Percentiles rank a stretch among this genome's conserved stretches.
These are phyloP conservation scores for Cephalopachus bancanus DNA, from an alignment of 2,797 vertebrate species.

Conservation along the genomic window DNA sequence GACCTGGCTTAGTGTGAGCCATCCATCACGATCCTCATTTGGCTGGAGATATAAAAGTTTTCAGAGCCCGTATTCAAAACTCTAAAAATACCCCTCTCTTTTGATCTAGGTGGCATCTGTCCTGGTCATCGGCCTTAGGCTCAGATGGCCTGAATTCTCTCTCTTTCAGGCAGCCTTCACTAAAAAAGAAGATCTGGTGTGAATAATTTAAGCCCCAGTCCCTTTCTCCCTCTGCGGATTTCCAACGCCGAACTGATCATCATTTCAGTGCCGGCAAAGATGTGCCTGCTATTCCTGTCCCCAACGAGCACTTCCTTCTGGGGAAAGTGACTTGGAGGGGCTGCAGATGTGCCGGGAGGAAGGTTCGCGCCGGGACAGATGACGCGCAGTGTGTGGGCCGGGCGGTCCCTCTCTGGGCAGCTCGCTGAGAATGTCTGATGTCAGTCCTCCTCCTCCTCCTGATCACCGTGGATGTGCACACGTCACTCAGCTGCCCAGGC, in stretches of 20 bases:
- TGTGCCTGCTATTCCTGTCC: slow-evolving; percentile 47
- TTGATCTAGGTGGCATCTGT: slow-evolving; percentile 27
- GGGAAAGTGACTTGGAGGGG: slow-evolving; percentile 22
- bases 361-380: accelerated
- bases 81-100: slow-evolving; percentile 73
- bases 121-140: slow-evolving; percentile 38
- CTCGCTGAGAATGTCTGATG: neutral
- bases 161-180: slow-evolving; percentile 6
- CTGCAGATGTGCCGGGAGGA: neutral
- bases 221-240: slow-evolving; percentile 12
- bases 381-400: accelerated
- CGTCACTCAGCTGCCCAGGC: neutral
- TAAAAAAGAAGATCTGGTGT: slow-evolving; percentile 66
- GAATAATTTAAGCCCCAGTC: slow-evolving; percentile 81
- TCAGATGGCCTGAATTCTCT: slow-evolving; percentile 49
- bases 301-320: neutral
- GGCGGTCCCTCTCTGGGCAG: accelerated
- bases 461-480: neutral
- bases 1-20: slow-evolving; percentile 22
- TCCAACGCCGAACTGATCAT: neutral
- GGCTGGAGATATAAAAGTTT: slow-evolving; percentile 50
- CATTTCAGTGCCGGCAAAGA: neutral
- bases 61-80: slow-evolving; percentile 51
- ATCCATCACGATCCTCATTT: slow-evolving; percentile 61
- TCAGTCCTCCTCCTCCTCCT: neutral